Conservation (phyloP, 1,140 invertebrate genomes). For the Planococcus citri region DNA sequence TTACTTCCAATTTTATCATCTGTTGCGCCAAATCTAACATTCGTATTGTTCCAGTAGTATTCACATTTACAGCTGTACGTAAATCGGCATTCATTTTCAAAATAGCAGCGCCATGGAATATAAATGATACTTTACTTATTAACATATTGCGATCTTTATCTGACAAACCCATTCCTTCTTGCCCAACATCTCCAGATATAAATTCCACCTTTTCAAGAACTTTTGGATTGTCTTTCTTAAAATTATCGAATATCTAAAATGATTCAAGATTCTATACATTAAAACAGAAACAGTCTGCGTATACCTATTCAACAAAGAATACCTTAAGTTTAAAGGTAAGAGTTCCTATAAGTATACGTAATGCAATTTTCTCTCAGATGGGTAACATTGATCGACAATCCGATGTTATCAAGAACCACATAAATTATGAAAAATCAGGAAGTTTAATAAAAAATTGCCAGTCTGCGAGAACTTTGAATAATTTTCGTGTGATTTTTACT, state of each 20-base stretch:
- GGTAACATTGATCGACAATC: too few species aligned
- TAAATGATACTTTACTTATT: conserved; percentile 49
- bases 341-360: too few species aligned
- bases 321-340: too few species aligned
- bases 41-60: conserved; percentile 51
- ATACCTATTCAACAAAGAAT: too few species aligned
- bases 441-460: too few species aligned
- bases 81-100: conserved; percentile 57
- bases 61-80: conserved; percentile 57
- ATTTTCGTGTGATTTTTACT: too few species aligned
- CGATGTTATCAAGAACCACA: too few species aligned
- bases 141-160: conserved; percentile 41
- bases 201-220: conserved; percentile 62
- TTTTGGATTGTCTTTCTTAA: conserved; percentile 48
- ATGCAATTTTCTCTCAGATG: too few species aligned
- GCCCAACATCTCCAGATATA: conserved; percentile 53
- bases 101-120: conserved; percentile 87
- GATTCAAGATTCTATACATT: too few species aligned
- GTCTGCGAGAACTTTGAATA: too few species aligned
- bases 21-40: conserved; percentile 49
- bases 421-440: too few species aligned
- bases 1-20: conserved; percentile 51
- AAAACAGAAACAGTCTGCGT: too few species aligned
- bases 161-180: conserved; percentile 48
- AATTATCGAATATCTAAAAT: conserved; percentile 54